A percentile compares a stretch with the other conserved stretches of the same genome.
Conservation (phyloP, 1,140 invertebrate genomes). For the Nasonia longicornis region DNA sequence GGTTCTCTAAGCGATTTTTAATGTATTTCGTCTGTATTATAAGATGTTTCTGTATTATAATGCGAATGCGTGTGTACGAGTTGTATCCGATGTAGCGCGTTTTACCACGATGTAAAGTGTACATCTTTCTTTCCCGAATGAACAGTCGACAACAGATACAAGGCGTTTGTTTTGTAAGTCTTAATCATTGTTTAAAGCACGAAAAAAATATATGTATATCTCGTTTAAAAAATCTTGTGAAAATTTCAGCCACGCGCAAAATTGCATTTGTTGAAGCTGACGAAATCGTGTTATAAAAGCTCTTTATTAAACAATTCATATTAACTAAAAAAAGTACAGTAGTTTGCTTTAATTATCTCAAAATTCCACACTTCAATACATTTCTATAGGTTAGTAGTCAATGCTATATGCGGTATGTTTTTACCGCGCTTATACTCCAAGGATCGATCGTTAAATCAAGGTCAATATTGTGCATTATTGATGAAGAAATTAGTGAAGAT, state of each 20-base stretch:
- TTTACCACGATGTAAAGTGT: constrained; percentile 40
- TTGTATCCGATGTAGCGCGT: constrained; percentile 35
- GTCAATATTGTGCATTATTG: no score
- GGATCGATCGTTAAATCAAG: not conserved
- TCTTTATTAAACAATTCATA: constrained; percentile 49
- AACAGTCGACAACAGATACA: constrained; percentile 34
- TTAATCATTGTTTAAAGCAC: constrained; percentile 44
- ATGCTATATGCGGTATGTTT: constrained; percentile 17
- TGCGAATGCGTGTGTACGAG: constrained; percentile 33
- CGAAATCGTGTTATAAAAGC: constrained; percentile 46
- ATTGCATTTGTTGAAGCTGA: constrained; percentile 46
- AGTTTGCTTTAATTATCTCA: constrained; percentile 38
- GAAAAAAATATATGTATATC: constrained; percentile 47
- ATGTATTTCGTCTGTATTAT: constrained; percentile 45
- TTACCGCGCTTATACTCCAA: not conserved
- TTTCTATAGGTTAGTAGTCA: constrained; percentile 32
- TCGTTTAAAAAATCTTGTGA: constrained; percentile 36
- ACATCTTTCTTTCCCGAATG: constrained; percentile 26
- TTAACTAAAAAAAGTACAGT: constrained; percentile 49
- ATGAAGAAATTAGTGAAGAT: no score
- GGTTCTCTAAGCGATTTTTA: constrained; percentile 36
- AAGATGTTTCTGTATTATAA: constrained; percentile 45
- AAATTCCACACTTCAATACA: constrained; percentile 28
- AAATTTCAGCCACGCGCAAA: constrained; percentile 35
- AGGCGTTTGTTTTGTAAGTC: constrained; percentile 43